A percentile compares a stretch with the other conserved stretches of the same genome.
These are phyloP conservation scores for Buathra laborator DNA, from an alignment of 2,888 invertebrate species.

Conservation along the genomic window DNA sequence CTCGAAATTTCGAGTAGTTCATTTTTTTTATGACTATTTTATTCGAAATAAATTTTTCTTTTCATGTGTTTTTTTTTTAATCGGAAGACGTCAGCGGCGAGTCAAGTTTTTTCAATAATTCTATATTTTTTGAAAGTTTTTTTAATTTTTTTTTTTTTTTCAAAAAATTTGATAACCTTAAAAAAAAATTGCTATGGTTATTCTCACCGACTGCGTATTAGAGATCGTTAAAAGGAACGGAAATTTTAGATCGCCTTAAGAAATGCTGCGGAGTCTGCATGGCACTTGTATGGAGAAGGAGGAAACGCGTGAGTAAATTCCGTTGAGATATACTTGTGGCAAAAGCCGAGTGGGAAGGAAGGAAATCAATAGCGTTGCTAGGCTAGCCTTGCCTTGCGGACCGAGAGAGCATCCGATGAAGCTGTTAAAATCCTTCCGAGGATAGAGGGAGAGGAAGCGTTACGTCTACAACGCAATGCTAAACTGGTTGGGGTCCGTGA, in stretches of 20 bases:
- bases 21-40: too few species aligned
- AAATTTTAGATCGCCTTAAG: not conserved
- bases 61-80: too few species aligned
- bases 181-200: too few species aligned
- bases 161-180: too few species aligned
- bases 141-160: too few species aligned
- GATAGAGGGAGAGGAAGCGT: constrained; percentile 4
- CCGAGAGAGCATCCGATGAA: constrained; percentile 67
- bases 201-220: too few species aligned
- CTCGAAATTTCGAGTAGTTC: too few species aligned
- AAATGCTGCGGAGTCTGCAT: not conserved
- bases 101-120: too few species aligned
- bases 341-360: constrained; percentile 77
- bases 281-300: constrained; percentile 59
- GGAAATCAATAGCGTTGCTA: constrained; percentile 86
- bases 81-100: too few species aligned
- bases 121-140: too few species aligned
- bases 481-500: not conserved
- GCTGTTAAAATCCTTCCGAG: constrained; percentile 70
- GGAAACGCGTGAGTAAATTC: constrained; percentile 71
- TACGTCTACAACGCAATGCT: constrained; percentile 3
- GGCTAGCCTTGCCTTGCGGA: constrained; percentile 73
- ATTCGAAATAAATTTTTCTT: too few species aligned
- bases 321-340: constrained; percentile 65
- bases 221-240: not conserved